phyloP scores from a whole-genome alignment of 2,113 vertebrate species.

The Limanda limanda region DNA sequence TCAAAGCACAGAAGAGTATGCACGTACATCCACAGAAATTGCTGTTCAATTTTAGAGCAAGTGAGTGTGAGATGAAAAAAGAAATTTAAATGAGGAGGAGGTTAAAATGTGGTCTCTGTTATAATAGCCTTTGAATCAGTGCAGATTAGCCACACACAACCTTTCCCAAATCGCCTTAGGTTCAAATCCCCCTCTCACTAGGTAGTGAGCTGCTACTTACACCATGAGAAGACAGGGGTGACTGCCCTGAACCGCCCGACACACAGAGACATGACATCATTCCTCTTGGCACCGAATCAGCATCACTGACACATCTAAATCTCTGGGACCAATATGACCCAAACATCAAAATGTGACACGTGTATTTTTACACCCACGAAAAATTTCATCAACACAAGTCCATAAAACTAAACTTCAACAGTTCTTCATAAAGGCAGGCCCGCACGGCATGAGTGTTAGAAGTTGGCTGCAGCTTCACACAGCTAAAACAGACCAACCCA shows the following conservation, averaged over 20 bases:
- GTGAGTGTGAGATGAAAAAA: constrained; percentile 49
- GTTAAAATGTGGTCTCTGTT: constrained; percentile 61
- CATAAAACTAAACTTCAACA: constrained; percentile 29
- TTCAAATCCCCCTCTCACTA: constrained; percentile 68
- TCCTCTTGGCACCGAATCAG: constrained; percentile 1
- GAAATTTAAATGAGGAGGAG: constrained; percentile 27
- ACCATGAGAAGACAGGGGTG: constrained; percentile 70
- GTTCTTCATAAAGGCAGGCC: constrained; percentile 6
- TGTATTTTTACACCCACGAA: neutral
- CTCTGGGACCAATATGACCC: neutral
- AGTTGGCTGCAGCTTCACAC: constrained; percentile 17
- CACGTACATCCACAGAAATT: constrained; percentile 44
- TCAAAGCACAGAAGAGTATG: constrained; percentile 48
- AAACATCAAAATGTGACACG: constrained; percentile 2
- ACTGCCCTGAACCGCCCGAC: constrained; percentile 44
- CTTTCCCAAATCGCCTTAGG: constrained; percentile 74
- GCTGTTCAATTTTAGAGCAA: constrained; percentile 52
- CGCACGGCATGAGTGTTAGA: constrained; percentile 10
- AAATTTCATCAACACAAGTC: neutral
- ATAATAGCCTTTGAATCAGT: constrained; percentile 73
- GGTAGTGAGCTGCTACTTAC: constrained; percentile 76
- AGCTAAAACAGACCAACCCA: constrained; percentile 26
- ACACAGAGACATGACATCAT: constrained; percentile 45
- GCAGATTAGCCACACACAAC: constrained; percentile 75
- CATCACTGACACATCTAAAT: neutral